Conservation (phyloP, 1,140 invertebrate species). For the Lordiphosa stackelbergi region DNA sequence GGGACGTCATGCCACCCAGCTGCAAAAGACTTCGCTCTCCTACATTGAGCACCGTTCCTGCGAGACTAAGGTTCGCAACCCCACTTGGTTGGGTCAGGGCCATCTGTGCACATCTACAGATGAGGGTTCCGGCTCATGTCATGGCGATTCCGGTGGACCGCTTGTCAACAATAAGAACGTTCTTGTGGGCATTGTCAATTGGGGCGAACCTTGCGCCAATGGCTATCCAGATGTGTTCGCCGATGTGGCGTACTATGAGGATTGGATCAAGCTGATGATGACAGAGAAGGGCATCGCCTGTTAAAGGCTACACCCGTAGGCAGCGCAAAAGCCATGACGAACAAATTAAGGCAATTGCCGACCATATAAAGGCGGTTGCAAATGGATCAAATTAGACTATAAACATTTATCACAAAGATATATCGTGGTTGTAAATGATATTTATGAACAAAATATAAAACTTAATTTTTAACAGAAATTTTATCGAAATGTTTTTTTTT, state of each 20-base stretch:
- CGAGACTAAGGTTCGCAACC: constrained; percentile 31
- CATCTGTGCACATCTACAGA: constrained; percentile 82
- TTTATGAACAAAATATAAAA: constrained; percentile 41
- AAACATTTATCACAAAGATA: constrained; percentile 44
- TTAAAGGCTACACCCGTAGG: constrained; percentile 16
- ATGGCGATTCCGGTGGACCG: constrained; percentile 78
- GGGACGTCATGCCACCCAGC: constrained; percentile 53
- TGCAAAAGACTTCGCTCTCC: constrained; percentile 64
- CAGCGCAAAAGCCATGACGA: constrained; percentile 40
- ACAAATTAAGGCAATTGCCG: constrained; percentile 27
- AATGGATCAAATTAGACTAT: constrained; percentile 36
- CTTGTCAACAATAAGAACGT: constrained; percentile 62
- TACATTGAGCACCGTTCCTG: constrained; percentile 50
- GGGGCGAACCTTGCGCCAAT: constrained; percentile 79
- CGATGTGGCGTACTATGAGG: constrained; percentile 70
- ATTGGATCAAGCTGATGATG: constrained; percentile 63
- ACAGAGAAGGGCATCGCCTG: constrained; percentile 33
- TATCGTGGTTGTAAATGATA: constrained; percentile 19
- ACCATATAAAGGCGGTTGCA: constrained; percentile 25
- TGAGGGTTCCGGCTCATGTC: constrained; percentile 80
- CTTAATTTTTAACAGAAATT: constrained; percentile 24
- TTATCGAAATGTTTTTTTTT: not conserved
- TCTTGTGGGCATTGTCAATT: constrained; percentile 78
- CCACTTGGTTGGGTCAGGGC: constrained; percentile 48
- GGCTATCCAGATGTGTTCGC: constrained; percentile 79